Conservation (phyloP, 2,797 vertebrate species). For the Gymnothorax reevesii region DNA sequence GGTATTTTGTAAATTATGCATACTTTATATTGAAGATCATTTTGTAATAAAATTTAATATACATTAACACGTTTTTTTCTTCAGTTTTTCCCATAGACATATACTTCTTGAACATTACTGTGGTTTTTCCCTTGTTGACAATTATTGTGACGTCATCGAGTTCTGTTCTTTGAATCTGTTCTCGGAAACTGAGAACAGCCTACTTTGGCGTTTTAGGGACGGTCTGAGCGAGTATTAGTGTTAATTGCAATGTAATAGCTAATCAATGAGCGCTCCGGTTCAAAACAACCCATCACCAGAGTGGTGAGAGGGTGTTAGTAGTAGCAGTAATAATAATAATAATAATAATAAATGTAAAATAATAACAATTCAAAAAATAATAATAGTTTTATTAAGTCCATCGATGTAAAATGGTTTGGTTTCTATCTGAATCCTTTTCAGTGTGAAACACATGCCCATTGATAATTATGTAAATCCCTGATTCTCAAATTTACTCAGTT, state of each 20-base stretch:
- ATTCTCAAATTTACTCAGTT: neutral
- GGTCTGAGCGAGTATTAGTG: neutral
- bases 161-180: neutral
- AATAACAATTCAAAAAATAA: too few species aligned
- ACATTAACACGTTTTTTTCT: neutral
- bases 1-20: slow-evolving; percentile 64
- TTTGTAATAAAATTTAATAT: slow-evolving; percentile 70
- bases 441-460: neutral
- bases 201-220: neutral
- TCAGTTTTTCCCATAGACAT: neutral
- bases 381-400: neutral
- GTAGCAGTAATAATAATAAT: neutral
- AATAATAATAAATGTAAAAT: neutral
- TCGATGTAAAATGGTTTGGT: neutral
- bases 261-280: neutral
- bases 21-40: slow-evolving; percentile 69
- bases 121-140: neutral
- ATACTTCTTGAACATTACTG: too few species aligned
- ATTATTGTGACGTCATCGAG: neutral
- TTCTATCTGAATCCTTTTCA: neutral
- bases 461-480: slow-evolving; percentile 1
- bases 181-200: neutral
- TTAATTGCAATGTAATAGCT: neutral
- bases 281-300: neutral
- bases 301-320: neutral